Base-by-base conservation (phyloP, 2,113 vertebrate genomes). In the Barbus barbus region DNA sequence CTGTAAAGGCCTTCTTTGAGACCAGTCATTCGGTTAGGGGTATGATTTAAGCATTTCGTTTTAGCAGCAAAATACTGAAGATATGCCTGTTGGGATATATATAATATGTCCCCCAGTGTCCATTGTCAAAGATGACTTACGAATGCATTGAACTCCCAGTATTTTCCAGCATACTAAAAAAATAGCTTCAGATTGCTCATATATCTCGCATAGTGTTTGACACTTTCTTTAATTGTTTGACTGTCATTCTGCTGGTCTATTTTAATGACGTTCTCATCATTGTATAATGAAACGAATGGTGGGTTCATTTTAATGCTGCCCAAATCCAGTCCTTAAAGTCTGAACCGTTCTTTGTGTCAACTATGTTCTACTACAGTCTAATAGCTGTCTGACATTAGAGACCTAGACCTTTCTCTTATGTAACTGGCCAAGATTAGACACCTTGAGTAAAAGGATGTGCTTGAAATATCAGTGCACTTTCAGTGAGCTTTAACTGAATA, bases 341-440 rank as follows among this genome's bases (percentile, higher is more conserved):
- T n/a, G n/a, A n/a, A n/a, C n/a, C n/a, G n/a, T 75, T 51, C 73
- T 51, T 75, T 75, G 44, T 18, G 24, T 31, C 24, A 46, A 9
- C 20, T 26, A 12, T 73, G 11, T 28, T 75, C 3, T 16, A 18
- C 44, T 75, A 2, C 0, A 1, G 51, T 75, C 9, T 51, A 51
- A 48, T 31, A 31, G 26, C 16, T 51, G 26, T 51, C 73, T 75
- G 73, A 53, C 26, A 51, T 75, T 31, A 48, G 26, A 75, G 44
- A 31, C 72, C 44, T 1, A 51, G 44, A 18, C 72, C 24, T 46
- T 48, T 6, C 41, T 75, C 26, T 28, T 75, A n/a, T n/a, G n/a
- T n/a, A n/a, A n/a, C n/a, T n/a, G n/a, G n/a, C n/a, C n/a, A 36
- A n/a, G 75, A 77, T 77, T 58, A 77, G 16, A 77, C 24, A 53